Evolutionary conservation across 35 echinoderm and acorn worm species (phyloP).

Genomic region (Ophioderma brevispina): DNA sequence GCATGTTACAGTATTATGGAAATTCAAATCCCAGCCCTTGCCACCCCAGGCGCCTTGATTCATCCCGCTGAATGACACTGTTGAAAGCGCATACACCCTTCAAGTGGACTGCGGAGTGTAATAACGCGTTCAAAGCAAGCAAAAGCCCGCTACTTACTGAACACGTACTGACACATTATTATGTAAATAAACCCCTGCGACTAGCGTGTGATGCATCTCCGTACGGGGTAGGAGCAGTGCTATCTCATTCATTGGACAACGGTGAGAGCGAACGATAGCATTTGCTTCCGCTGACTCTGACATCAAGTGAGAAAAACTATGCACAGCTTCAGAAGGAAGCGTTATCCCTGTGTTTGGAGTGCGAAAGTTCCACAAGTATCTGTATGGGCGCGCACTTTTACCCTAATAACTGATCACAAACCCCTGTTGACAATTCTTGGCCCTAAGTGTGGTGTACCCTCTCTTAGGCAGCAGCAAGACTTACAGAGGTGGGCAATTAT

Average conservation of each 20-base stretch:
- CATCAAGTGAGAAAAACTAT: too few species aligned
- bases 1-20: background rate
- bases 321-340: too few species aligned
- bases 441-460: too few species aligned
- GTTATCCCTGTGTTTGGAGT: too few species aligned
- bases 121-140: background rate
- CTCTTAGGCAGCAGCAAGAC: too few species aligned
- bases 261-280: slow-evolving; percentile 3
- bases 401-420: too few species aligned
- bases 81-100: background rate
- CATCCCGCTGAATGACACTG: too few species aligned
- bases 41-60: too few species aligned
- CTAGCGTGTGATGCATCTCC: slow-evolving; percentile 9
- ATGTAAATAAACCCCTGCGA: background rate
- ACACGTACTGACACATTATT: background rate
- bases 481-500: too few species aligned
- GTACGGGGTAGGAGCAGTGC: background rate
- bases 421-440: too few species aligned
- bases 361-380: too few species aligned
- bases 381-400: background rate
- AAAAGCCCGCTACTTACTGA: background rate
- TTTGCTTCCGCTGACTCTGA: slow-evolving; percentile 8
- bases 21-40: slow-evolving; percentile 4
- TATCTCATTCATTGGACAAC: background rate
- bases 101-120: background rate